A percentile compares a stretch with the other conserved stretches of the same genome.
Conservation (phyloP, 1,140 invertebrate species). For the Drosophila sturtevanti region DNA sequence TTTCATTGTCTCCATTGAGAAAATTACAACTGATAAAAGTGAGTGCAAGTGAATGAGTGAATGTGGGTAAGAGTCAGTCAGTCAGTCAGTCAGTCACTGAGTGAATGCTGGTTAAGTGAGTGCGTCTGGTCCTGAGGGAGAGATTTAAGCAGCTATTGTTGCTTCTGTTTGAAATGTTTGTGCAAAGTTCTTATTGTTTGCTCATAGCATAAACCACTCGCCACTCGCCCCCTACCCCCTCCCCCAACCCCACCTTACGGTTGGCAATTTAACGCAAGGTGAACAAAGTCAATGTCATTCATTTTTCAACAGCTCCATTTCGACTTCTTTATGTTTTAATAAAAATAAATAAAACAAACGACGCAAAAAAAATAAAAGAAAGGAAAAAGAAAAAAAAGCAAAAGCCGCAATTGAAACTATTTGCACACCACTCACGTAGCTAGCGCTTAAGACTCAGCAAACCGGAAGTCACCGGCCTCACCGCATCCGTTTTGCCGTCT, state of each 20-base stretch:
- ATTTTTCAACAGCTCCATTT: conserved; percentile 40
- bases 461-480: conserved; percentile 70
- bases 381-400: conserved; percentile 78
- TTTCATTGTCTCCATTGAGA: conserved; percentile 46
- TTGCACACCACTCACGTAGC: conserved; percentile 80
- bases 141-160: conserved; percentile 17
- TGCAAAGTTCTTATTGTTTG: conserved; percentile 45
- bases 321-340: conserved; percentile 77
- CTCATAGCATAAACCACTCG: conserved; percentile 22
- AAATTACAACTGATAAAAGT: conserved; percentile 53
- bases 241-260: background rate
- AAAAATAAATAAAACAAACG: conserved; percentile 82
- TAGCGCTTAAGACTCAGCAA: conserved; percentile 70
- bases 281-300: conserved; percentile 79
- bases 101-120: background rate
- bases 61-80: too few relatives aligned
- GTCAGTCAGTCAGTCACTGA: too few relatives aligned
- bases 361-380: conserved; percentile 71
- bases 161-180: conserved; percentile 14
- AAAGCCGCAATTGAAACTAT: conserved; percentile 80
- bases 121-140: background rate
- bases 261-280: conserved; percentile 74
- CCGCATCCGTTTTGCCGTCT: conserved; percentile 61
- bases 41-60: conserved; percentile 54
- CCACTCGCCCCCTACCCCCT: background rate